These are phyloP conservation scores for Nothoprocta perdicaria DNA, from an alignment of 2,113 vertebrate species.

Conservation along the genomic window DNA sequence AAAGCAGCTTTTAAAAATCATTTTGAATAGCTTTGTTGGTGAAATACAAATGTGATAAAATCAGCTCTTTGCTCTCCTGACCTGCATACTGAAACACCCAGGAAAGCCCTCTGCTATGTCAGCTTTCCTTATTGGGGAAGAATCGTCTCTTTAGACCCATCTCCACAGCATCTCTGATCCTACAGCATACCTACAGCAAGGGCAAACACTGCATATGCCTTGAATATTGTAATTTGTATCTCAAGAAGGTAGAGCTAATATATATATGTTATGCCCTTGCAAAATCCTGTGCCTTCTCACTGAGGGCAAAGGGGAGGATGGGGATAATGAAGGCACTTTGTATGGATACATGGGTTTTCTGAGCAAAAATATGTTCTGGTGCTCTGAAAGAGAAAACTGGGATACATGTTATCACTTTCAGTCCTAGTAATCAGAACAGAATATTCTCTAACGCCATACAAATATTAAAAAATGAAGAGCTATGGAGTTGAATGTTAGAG, in stretches of 20 bases:
- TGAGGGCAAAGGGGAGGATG: fast-evolving
- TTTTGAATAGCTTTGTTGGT: not conserved
- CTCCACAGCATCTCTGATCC: not conserved
- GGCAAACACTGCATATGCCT: not conserved
- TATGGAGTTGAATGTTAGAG: not conserved
- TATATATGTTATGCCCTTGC: not conserved
- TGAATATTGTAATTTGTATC: not conserved
- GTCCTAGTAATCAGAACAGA: not conserved
- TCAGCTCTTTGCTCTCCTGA: not conserved
- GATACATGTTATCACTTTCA: not conserved
- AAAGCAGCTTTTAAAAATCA: not conserved
- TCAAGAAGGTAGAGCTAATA: not conserved
- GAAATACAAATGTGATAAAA: not conserved
- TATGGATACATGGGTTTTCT: not conserved
- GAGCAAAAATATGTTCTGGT: not conserved
- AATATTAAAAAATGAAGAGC: not conserved
- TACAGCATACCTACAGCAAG: not conserved
- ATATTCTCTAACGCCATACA: not conserved
- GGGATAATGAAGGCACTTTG: fast-evolving
- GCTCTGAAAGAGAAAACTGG: not conserved
- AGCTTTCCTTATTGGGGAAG: not conserved
- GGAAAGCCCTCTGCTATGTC: not conserved
- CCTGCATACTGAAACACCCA: not conserved
- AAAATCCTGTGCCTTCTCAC: not conserved
- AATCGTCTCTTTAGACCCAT: not conserved